These are phyloP conservation scores for Corvus hawaiiensis DNA, from an alignment of 2,113 vertebrate species.

Conservation along the genomic window DNA sequence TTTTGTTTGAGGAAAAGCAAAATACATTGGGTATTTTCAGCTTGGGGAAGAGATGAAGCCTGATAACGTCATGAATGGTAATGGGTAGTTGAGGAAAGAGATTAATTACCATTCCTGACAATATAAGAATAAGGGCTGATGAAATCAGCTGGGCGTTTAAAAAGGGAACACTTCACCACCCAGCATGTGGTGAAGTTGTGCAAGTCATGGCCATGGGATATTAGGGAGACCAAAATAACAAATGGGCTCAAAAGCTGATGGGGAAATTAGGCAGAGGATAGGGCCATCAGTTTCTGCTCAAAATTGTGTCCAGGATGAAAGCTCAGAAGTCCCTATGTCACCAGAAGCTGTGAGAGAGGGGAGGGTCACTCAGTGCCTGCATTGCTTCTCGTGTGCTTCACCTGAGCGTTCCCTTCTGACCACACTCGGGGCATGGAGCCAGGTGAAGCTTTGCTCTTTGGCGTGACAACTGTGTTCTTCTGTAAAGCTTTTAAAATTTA, in stretches of 20 bases:
- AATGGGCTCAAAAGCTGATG: background rate
- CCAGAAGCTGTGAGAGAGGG: background rate
- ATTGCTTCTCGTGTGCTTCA: background rate
- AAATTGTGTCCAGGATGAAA: background rate
- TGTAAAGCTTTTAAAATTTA: background rate
- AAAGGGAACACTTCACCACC: constrained; percentile 27
- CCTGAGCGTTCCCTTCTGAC: background rate
- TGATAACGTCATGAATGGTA: background rate
- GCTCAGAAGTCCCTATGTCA: background rate
- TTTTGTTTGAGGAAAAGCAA: background rate
- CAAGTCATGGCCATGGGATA: background rate
- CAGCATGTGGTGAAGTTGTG: background rate
- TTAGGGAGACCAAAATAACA: background rate
- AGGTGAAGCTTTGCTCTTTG: background rate
- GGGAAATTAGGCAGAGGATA: background rate
- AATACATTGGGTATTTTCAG: background rate
- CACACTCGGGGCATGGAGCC: background rate
- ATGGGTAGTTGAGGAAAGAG: constrained; percentile 17
- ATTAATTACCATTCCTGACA: constrained; percentile 30
- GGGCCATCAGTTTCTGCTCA: background rate
- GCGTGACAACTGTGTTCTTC: background rate
- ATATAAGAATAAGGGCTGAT: constrained; percentile 27
- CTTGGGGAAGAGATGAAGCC: background rate
- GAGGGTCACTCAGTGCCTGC: background rate
- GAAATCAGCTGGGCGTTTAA: constrained; percentile 19